phyloP scores from a whole-genome alignment of 2,797 vertebrate genomes.

The Cyprinella venusta region DNA sequence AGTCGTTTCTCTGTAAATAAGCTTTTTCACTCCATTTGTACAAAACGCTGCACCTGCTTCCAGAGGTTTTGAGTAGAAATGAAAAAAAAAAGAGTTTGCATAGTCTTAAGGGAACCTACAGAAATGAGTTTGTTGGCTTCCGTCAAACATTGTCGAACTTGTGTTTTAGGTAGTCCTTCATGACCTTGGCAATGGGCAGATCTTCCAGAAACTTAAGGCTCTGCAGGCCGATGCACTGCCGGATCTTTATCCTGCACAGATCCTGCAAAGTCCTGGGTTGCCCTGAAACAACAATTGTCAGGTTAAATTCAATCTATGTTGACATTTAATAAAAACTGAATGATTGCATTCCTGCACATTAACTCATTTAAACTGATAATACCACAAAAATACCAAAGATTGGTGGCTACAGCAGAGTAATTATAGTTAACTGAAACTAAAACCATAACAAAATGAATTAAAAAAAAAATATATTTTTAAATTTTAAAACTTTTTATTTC shows the following conservation, averaged over 20 bases:
- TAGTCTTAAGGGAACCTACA: constrained; percentile 84
- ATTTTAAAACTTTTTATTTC: background rate
- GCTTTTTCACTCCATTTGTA: constrained; percentile 61
- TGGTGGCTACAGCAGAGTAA: background rate
- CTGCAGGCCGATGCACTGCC: constrained; percentile 96
- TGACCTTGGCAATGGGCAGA: constrained; percentile 96
- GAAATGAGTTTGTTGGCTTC: constrained; percentile 59
- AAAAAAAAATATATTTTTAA: too few relatives aligned
- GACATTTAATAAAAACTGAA: background rate
- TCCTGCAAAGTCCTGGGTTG: constrained; percentile 95
- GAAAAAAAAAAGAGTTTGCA: constrained; percentile 85
- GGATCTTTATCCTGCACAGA: constrained; percentile 97
- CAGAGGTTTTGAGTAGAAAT: constrained; percentile 75
- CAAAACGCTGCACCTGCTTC: constrained; percentile 80
- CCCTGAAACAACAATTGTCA: constrained; percentile 70
- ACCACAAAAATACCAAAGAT: background rate
- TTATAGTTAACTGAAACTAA: background rate
- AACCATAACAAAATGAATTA: too few relatives aligned
- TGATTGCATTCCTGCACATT: background rate
- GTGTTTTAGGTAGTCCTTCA: constrained; percentile 99
- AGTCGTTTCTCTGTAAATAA: constrained; percentile 3
- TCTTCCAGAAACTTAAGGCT: constrained; percentile 95
- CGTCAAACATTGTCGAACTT: constrained; percentile 95
- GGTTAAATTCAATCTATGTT: background rate
- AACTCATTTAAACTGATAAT: background rate